Percentiles rank a stretch among this genome's conserved stretches.
Conservation (phyloP, 2,888 invertebrate genomes). For the Folsomia manolachei region DNA sequence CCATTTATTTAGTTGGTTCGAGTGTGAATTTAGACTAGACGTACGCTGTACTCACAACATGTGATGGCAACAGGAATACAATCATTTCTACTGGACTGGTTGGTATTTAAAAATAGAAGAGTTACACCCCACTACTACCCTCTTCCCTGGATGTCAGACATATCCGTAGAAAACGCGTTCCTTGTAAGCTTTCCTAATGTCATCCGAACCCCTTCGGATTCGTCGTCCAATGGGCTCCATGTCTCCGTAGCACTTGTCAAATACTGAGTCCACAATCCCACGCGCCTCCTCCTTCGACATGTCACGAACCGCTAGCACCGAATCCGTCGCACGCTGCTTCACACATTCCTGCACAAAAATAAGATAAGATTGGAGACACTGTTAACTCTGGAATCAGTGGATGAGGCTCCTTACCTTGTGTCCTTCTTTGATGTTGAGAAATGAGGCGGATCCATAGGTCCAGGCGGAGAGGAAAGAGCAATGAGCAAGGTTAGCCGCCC, state of each 20-base stretch:
- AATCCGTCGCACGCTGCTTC: conserved; percentile 78
- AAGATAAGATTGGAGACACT: neutral
- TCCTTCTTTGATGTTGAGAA: conserved; percentile 67
- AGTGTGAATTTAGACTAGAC: neutral
- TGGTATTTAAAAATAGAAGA: neutral
- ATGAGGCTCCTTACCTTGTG: too few species aligned
- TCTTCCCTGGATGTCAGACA: conserved; percentile 52
- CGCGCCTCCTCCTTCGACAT: conserved; percentile 69
- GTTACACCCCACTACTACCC: neutral
- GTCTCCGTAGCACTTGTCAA: conserved; percentile 85
- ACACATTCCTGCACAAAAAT: conserved; percentile 71
- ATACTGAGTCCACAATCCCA: conserved; percentile 78
- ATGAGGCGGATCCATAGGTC: conserved; percentile 72
- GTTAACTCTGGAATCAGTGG: neutral
- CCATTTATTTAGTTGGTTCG: neutral
- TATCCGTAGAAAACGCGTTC: conserved; percentile 80
- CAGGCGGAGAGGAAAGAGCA: conserved; percentile 82
- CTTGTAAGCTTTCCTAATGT: conserved; percentile 71
- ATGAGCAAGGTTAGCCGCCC: conserved; percentile 90
- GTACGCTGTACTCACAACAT: neutral
- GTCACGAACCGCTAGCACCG: conserved; percentile 76
- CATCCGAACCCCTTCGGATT: conserved; percentile 63
- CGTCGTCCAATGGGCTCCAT: conserved; percentile 69
- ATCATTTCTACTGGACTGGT: neutral
- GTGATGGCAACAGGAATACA: neutral